Evolutionary conservation across 2,113 vertebrate genomes (phyloP), one percentile per base, ranked within the genome.

Genomic region (Sinocyclocheilus maitianheensis): DNA sequence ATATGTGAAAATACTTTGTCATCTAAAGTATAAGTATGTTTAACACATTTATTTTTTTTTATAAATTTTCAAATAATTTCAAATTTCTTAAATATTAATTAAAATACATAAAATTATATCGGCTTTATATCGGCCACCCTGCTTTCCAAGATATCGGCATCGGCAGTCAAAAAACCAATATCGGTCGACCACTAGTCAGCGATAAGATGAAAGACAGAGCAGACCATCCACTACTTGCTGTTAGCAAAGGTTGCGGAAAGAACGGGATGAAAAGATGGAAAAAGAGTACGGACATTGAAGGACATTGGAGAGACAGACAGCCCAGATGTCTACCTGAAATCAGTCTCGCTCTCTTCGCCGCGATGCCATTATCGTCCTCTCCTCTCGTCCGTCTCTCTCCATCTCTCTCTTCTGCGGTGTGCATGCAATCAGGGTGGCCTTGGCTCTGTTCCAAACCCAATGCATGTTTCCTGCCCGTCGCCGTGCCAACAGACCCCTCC

Each of bases 381-480:
- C 91, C 71, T 92, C 85, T 74, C 83, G 91, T 86, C 95, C 92
- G 20, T 84, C 88, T 55, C 74, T 96, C 95, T 53, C 91, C 88
- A 26, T 91, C 84, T 62, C 84, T 94, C 60, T 94, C 95, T 83
- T 89, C 90, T 58, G 92, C 77, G 60, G 83, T 91, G 88, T 94
- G 94, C 12, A 90, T 89, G 90, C 91, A 92, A 89, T 88, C 93
- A 86, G 91, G 92, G 87, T 95, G 95, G 83, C 91, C 93, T 87
- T 93, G 93, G 84, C 91, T 88, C 85, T 89, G 91, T 79, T 95
- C 94, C 85, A 92, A 93, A 90, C 94, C 94, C 89, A 93, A 89
- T 91, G 94, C 95, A 90, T 94, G 95, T 79, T 96, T 97, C 91
- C 95, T 92, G 87, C 94, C 93, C 88, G 94, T 91, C 90, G 90